phyloP scores from a whole-genome alignment of 2,888 invertebrate genomes.

The Agapostemon virescens region DNA sequence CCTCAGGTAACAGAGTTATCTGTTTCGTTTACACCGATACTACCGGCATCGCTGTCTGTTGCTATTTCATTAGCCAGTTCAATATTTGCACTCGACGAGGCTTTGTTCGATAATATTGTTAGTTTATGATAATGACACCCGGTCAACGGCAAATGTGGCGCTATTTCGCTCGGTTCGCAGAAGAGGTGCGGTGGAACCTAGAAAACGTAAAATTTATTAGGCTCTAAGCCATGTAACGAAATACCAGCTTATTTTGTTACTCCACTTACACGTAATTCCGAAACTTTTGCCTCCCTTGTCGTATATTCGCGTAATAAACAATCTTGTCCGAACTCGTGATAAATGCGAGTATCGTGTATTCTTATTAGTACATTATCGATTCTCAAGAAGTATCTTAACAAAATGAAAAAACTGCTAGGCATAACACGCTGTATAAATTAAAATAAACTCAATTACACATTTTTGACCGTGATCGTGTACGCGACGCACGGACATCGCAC shows the following conservation, averaged over 20 bases:
- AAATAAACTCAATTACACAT: not conserved
- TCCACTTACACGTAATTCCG: slow-evolving; percentile 84
- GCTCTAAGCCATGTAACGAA: not conserved
- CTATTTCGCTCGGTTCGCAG: slow-evolving; percentile 86
- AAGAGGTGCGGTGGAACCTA: slow-evolving; percentile 84
- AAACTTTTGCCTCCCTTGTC: slow-evolving; percentile 87
- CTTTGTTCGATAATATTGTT: slow-evolving; percentile 64
- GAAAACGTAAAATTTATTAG: slow-evolving; percentile 44
- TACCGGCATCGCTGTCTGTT: not conserved
- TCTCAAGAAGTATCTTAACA: slow-evolving; percentile 94
- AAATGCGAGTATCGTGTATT: slow-evolving; percentile 93
- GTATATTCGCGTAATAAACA: slow-evolving; percentile 92
- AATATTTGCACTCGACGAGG: slow-evolving; percentile 14
- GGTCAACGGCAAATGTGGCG: slow-evolving; percentile 84
- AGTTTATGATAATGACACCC: slow-evolving; percentile 81
- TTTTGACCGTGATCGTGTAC: not conserved
- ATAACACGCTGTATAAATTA: slow-evolving; percentile 91
- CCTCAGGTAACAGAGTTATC: slow-evolving; percentile 59
- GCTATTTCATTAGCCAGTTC: not conserved
- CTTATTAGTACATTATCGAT: slow-evolving; percentile 96
- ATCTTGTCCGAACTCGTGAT: slow-evolving; percentile 88
- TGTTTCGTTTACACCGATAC: slow-evolving; percentile 21
- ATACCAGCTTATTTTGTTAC: not conserved
- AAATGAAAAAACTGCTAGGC: slow-evolving; percentile 95
- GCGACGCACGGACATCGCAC: not conserved